Evolutionary conservation across 2,888 invertebrate genomes (phyloP).

Genomic region (Synanthedon myopaeformis): DNA sequence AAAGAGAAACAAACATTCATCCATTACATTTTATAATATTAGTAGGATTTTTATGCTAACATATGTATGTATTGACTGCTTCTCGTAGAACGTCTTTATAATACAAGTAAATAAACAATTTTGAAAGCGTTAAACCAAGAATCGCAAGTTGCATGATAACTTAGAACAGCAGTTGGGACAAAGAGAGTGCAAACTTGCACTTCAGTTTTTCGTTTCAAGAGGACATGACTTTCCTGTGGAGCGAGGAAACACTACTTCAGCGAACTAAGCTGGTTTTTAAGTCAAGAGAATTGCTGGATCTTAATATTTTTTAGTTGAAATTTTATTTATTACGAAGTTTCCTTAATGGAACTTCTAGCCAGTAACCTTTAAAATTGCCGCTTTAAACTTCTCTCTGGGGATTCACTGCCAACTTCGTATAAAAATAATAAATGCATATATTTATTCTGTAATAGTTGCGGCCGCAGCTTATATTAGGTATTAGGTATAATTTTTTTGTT

Average conservation of each 20-base stretch:
- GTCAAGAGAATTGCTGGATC: conserved; percentile 9
- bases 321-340: conserved; percentile 5
- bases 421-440: too few species aligned
- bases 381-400: too few species aligned
- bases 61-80: not conserved
- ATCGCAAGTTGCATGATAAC: not conserved
- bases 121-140: not conserved
- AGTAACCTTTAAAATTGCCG: not conserved
- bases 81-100: not conserved
- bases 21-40: too few species aligned
- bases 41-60: too few species aligned
- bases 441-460: too few species aligned
- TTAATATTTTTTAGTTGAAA: conserved; percentile 9
- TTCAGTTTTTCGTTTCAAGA: conserved; percentile 9
- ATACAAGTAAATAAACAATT: not conserved
- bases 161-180: conserved; percentile 5
- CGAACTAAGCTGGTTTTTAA: conserved; percentile 15
- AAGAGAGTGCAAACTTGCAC: conserved; percentile 11
- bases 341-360: conserved; percentile 1
- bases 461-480: too few species aligned
- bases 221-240: conserved; percentile 14
- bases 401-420: too few species aligned
- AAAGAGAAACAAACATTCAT: not conserved
- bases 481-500: too few species aligned
- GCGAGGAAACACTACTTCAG: conserved; percentile 18